Conservation (phyloP, 2,888 invertebrate genomes). For the Iselma pallidipennis region DNA sequence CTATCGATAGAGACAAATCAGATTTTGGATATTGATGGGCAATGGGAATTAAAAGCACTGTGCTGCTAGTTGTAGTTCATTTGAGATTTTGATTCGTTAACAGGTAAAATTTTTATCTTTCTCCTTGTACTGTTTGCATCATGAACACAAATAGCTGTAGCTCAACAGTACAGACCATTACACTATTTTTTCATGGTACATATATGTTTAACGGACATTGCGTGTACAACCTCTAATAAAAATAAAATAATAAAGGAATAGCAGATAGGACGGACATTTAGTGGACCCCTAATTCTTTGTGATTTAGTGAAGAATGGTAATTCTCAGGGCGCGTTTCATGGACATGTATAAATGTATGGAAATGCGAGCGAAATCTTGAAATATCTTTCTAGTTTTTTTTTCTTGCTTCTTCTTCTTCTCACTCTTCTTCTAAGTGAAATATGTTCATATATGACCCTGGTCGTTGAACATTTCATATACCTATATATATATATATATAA, state of each 20-base stretch:
- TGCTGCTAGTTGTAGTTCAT: too few relatives aligned
- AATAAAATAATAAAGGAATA: too few relatives aligned
- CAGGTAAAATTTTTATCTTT: too few relatives aligned
- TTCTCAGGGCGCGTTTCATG: conserved; percentile 36
- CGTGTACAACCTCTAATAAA: too few relatives aligned
- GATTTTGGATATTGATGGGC: not conserved
- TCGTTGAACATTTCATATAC: conserved; percentile 27
- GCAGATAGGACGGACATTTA: not conserved
- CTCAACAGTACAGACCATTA: too few relatives aligned
- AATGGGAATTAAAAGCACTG: not conserved
- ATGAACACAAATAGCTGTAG: too few relatives aligned
- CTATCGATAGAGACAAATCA: not conserved
- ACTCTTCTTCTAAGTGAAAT: conserved; percentile 31
- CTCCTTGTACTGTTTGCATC: too few relatives aligned
- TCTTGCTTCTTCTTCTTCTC: not conserved
- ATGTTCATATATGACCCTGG: conserved; percentile 33
- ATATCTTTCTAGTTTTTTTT: conserved; percentile 36
- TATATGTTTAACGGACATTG: too few relatives aligned
- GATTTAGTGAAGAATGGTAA: conserved; percentile 40
- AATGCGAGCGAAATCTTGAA: conserved; percentile 43
- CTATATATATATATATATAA: not conserved
- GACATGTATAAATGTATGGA: conserved; percentile 47
- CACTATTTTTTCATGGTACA: too few relatives aligned
- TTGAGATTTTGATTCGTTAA: too few relatives aligned
- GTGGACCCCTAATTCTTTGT: conserved; percentile 39